These are phyloP conservation scores for Dryoscopus gambensis DNA, from an alignment of 2,113 vertebrate genomes.

Conservation along the genomic window DNA sequence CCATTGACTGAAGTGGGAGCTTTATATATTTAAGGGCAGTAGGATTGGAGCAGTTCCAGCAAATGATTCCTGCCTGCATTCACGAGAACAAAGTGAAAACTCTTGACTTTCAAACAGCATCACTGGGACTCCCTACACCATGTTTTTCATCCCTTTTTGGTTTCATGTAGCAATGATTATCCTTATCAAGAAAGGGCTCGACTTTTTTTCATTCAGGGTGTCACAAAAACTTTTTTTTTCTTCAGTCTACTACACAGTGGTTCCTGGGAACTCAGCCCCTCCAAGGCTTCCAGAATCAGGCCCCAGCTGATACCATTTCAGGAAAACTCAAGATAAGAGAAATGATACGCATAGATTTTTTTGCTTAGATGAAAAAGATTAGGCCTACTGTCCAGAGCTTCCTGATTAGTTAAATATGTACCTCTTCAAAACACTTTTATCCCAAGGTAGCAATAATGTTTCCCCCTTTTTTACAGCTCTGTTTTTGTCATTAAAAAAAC, in stretches of 20 bases:
- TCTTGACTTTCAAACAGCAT: background rate
- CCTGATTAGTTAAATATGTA: slow-evolving; percentile 36
- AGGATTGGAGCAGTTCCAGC: background rate
- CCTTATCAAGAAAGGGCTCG: background rate
- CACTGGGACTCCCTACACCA: background rate
- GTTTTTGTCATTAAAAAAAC: background rate
- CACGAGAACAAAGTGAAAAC: background rate
- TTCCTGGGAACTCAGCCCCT: background rate
- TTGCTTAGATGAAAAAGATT: background rate
- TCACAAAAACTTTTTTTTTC: background rate
- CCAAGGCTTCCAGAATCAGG: background rate
- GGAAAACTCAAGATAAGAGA: background rate
- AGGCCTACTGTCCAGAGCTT: background rate
- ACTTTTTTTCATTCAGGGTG: background rate
- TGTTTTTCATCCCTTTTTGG: background rate
- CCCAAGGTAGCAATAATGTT: background rate
- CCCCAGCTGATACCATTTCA: background rate
- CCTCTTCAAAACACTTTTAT: background rate
- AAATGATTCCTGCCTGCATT: background rate
- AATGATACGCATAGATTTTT: background rate
- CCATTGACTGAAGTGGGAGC: background rate
- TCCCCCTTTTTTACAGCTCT: background rate
- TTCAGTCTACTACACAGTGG: background rate
- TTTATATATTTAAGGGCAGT: background rate
- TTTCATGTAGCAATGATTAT: background rate